Conservation (phyloP, 30 jellyfish, hydroid and myxozoan genomes). For the Cassiopea andromeda region DNA sequence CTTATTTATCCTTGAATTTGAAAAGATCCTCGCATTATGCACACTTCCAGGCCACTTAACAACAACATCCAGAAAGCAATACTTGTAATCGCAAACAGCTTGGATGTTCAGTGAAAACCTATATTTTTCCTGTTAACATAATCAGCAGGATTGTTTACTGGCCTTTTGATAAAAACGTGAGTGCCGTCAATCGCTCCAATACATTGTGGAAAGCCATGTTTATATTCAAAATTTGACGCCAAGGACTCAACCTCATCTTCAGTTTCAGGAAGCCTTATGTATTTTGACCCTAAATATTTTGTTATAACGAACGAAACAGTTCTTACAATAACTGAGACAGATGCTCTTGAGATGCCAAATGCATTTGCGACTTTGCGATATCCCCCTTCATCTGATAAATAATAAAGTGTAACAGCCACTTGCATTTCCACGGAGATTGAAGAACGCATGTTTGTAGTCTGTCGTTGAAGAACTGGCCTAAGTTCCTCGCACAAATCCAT, state of each 20-base stretch:
- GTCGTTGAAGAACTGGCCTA: neutral
- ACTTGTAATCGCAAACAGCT: constrained; percentile 33
- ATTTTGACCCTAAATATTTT: neutral
- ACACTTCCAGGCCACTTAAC: constrained; percentile 65
- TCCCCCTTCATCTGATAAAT: constrained; percentile 21
- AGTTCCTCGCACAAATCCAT: neutral
- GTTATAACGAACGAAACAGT: neutral
- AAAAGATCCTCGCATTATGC: constrained; percentile 53
- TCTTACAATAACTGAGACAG: neutral
- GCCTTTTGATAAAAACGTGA: constrained; percentile 41
- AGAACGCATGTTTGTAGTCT: neutral
- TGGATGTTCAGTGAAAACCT: constrained; percentile 22
- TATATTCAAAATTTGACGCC: neutral
- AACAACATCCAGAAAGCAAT: constrained; percentile 56
- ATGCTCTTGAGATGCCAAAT: neutral
- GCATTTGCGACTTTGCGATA: constrained; percentile 15
- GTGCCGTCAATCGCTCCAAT: constrained; percentile 57
- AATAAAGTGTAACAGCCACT: constrained; percentile 7
- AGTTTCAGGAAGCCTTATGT: neutral
- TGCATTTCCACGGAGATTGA: constrained; percentile 1
- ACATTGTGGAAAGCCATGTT: constrained; percentile 62
- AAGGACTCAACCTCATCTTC: neutral
- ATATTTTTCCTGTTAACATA: constrained; percentile 13
- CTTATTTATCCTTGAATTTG: constrained; percentile 34
- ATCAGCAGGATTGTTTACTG: constrained; percentile 12